Base-by-base conservation (phyloP, 2,888 invertebrate species). In the Petrolisthes manimaculis region DNA sequence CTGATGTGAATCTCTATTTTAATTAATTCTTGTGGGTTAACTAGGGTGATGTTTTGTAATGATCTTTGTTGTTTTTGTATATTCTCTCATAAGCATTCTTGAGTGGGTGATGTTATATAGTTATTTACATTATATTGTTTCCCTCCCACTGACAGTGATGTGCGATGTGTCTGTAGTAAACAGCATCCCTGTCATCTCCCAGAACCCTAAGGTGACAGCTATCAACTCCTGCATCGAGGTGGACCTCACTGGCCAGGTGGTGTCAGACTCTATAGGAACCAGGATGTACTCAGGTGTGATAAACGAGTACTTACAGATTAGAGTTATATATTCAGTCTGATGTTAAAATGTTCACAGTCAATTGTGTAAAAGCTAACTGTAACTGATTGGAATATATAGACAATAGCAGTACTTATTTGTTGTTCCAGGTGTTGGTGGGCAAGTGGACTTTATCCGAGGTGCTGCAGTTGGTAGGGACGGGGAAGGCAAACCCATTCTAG, bases 201-300 rank as follows among this genome's bases (percentile, higher is more conserved):
- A 95, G 92, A 97, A 97, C 93, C 97, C 98, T 0, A 95, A 94
- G 92, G 98, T 99, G 96, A 98, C 98, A 0, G 98, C 98, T 88
- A 98, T 99, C 92, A 99, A 99, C 94, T 98, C 98, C 0, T 97
- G 97, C 93, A 97, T 99, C 92, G 98, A 99, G 93, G 96, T 96
- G 4, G 99, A 99, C 93, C 93, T 99, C 83, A 98, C 98, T 0
- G 99, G 99, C 0, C 99, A 99, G 93, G 95, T 99, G 37, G 96
- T 96, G 91, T 95, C 98, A 0, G 99, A 99, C 93, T 98, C 98
- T 53, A 98, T 99, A 92, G 98, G 98, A 93, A 93, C 95, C 90
- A 93, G 94, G 88, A 95, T 95, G 94, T 95, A 95, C 92, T 95
- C 95, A 75, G 95, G 95, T 93, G 92, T 18, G 6, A 24, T 37